These are phyloP conservation scores for Leptopilina clavipes DNA, from an alignment of 1,140 invertebrate genomes.

Conservation along the genomic window DNA sequence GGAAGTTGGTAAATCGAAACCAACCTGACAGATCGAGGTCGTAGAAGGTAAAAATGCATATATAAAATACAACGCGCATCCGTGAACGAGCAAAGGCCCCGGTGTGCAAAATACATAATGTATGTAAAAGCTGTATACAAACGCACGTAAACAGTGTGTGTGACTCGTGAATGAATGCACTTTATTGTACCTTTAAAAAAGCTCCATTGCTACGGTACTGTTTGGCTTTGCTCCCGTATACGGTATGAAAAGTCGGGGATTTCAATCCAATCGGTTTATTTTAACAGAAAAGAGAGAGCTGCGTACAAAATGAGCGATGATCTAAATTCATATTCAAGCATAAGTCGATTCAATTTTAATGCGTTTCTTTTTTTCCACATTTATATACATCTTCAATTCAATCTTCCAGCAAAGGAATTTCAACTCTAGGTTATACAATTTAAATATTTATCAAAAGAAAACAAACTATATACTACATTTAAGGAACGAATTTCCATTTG, in stretches of 20 bases:
- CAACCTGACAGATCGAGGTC: constrained; percentile 42
- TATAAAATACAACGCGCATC: constrained; percentile 49
- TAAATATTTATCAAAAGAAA: no score
- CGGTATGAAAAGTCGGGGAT: constrained; percentile 1
- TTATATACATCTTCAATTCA: no score
- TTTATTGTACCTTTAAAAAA: constrained; percentile 9
- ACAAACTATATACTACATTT: no score
- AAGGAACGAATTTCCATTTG: no score
- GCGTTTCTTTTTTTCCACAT: neutral
- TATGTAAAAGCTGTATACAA: constrained; percentile 43
- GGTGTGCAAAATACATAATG: constrained; percentile 51
- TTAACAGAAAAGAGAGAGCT: neutral
- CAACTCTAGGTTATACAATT: no score
- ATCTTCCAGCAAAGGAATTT: no score
- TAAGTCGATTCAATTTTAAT: constrained; percentile 2
- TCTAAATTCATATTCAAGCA: constrained; percentile 22
- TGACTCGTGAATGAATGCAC: constrained; percentile 46
- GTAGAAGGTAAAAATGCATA: constrained; percentile 50
- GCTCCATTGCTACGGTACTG: no score
- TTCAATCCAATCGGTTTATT: constrained; percentile 4
- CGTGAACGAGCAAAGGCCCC: constrained; percentile 13
- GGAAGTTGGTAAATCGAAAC: neutral
- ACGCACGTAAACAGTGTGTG: constrained; percentile 45
- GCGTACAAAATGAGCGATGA: neutral
- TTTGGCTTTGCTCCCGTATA: constrained; percentile 16